Evolutionary conservation across 2,113 vertebrate genomes (phyloP).

Genomic region (Megaceryle torquata): DNA sequence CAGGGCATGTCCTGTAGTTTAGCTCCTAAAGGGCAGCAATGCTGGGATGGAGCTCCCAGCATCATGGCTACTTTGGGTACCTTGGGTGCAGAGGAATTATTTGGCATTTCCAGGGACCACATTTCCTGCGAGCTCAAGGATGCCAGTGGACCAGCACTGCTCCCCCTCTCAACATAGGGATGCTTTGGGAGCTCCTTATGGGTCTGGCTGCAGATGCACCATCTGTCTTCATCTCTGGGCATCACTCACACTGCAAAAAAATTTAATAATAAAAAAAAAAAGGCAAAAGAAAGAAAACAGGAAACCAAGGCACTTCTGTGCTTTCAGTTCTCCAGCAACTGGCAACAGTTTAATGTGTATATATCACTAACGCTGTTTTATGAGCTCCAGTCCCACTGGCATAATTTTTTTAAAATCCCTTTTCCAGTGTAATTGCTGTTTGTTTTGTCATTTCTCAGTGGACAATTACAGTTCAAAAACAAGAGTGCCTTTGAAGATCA

Average conservation of each 20-base stretch:
- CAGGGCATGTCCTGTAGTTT: background rate
- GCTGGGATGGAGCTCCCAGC: background rate
- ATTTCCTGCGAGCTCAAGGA: accelerated
- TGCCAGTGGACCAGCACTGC: background rate
- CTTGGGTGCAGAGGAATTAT: background rate
- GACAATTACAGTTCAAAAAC: slow-evolving; percentile 56
- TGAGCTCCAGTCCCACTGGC: slow-evolving; percentile 28
- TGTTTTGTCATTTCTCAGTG: slow-evolving; percentile 67
- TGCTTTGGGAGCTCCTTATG: background rate
- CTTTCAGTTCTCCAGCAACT: background rate
- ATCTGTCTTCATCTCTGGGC: background rate
- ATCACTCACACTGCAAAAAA: background rate
- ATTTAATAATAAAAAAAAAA: background rate
- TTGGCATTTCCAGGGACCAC: background rate
- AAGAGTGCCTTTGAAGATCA: slow-evolving; percentile 16
- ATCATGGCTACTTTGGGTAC: accelerated
- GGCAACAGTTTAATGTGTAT: background rate
- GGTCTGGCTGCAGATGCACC: background rate
- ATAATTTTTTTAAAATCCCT: background rate
- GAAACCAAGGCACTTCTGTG: background rate
- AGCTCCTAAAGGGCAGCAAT: accelerated
- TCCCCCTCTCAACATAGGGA: background rate
- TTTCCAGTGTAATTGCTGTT: slow-evolving; percentile 62
- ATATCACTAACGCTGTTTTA: background rate
- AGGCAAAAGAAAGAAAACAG: background rate